These are phyloP conservation scores for Tolypeutes matacus DNA, from an alignment of 2,797 vertebrate species.

Conservation along the genomic window DNA sequence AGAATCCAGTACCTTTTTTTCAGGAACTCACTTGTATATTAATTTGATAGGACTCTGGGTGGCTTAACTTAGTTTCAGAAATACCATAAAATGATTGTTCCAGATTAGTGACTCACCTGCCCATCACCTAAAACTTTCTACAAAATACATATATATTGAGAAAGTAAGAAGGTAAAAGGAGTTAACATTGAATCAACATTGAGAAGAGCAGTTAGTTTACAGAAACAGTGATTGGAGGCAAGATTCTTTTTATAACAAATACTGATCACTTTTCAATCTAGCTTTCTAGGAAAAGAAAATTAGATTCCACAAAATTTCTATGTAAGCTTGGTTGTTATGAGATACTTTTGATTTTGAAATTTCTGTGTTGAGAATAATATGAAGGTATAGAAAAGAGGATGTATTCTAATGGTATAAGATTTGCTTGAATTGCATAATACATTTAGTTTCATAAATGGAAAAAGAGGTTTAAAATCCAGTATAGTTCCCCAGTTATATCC, in stretches of 20 bases:
- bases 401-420: background rate
- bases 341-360: slow-evolving; percentile 19
- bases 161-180: background rate
- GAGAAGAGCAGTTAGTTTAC: background rate
- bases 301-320: background rate
- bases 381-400: background rate
- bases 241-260: background rate
- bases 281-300: slow-evolving; percentile 41
- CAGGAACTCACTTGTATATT: background rate
- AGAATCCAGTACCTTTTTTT: background rate
- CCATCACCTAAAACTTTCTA: background rate
- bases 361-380: background rate
- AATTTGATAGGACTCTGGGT: background rate
- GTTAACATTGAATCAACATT: background rate
- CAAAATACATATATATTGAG: background rate
- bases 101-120: background rate
- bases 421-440: slow-evolving; percentile 21
- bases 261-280: background rate
- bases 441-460: slow-evolving; percentile 42
- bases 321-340: background rate
- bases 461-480: background rate
- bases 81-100: background rate
- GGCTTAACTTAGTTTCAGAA: background rate
- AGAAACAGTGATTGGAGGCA: background rate
- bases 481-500: background rate